Percentiles rank a stretch among this genome's conserved stretches.
These are phyloP conservation scores for Netelia fuscicornis DNA, from an alignment of 2,888 invertebrate species.

Conservation along the genomic window DNA sequence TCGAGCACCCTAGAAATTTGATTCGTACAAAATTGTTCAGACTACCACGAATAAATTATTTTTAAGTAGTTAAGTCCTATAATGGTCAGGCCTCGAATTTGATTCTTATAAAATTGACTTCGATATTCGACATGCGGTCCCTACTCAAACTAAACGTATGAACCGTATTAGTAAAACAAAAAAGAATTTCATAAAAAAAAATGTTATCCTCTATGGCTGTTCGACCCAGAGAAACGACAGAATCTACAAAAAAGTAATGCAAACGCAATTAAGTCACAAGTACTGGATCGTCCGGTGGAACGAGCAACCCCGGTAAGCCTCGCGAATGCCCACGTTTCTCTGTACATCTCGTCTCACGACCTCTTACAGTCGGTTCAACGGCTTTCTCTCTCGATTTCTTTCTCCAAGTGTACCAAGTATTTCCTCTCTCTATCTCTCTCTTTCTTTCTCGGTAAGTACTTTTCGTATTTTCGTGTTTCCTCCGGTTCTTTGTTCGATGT, in stretches of 20 bases:
- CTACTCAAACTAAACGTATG: too few species aligned
- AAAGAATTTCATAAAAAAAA: too few species aligned
- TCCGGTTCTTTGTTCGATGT: conserved; percentile 55
- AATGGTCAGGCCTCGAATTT: too few species aligned
- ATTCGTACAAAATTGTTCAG: too few species aligned
- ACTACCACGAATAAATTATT: too few species aligned
- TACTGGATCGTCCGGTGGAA: conserved; percentile 29
- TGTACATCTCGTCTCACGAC: not conserved
- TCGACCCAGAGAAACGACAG: not conserved
- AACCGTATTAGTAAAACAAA: too few species aligned
- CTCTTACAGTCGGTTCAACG: conserved; percentile 22
- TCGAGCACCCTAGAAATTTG: too few species aligned
- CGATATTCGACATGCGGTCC: too few species aligned
- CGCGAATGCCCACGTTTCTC: not conserved
- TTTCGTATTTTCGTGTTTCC: conserved; percentile 55
- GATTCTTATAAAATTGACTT: too few species aligned
- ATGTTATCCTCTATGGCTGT: too few species aligned
- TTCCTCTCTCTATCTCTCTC: conserved; percentile 36
- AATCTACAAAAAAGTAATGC: conserved; percentile 69
- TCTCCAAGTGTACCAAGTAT: conserved; percentile 26
- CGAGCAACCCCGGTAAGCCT: conserved; percentile 6
- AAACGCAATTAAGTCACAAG: conserved; percentile 74
- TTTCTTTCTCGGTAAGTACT: conserved; percentile 39
- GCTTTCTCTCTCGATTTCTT: conserved; percentile 46
- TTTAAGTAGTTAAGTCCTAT: too few species aligned